phyloP scores from a whole-genome alignment of 1,140 invertebrate species.

The Panagrolaimus sp. region DNA sequence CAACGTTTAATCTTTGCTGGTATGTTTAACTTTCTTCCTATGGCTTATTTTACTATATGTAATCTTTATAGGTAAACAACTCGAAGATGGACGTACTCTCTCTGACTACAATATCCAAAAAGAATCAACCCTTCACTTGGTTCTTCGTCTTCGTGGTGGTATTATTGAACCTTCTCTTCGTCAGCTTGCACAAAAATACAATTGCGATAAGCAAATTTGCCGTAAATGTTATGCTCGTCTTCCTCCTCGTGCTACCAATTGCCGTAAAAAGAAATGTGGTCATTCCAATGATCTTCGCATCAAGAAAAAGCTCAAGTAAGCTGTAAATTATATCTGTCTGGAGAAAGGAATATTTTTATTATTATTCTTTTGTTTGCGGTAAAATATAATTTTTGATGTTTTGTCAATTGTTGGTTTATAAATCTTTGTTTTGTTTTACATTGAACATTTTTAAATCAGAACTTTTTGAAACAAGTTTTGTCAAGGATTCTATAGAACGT shows the following conservation, averaged over 20 bases:
- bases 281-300: slow-evolving; percentile 97
- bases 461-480: too few species aligned
- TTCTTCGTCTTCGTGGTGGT: slow-evolving; percentile 69
- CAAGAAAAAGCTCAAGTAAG: slow-evolving; percentile 99
- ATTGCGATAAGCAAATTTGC: slow-evolving; percentile 99
- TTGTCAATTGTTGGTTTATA: too few species aligned
- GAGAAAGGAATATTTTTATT: too few species aligned
- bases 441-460: too few species aligned
- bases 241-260: slow-evolving; percentile 94
- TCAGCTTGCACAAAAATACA: slow-evolving; percentile 95
- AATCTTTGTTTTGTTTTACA: too few species aligned
- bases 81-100: slow-evolving; percentile 67
- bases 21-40: slow-evolving; percentile 11
- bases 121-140: slow-evolving; percentile 68
- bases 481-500: too few species aligned
- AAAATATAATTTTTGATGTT: too few species aligned
- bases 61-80: slow-evolving; percentile 71
- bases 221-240: slow-evolving; percentile 97
- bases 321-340: background rate
- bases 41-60: slow-evolving; percentile 55
- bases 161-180: slow-evolving; percentile 95
- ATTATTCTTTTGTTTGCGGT: too few species aligned
- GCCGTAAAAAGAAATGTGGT: slow-evolving; percentile 97
- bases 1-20: slow-evolving; percentile 64
- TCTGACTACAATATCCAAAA: slow-evolving; percentile 68